A percentile compares a stretch with the other conserved stretches of the same genome.
Evolutionary conservation across 2,113 vertebrate genomes (phyloP).

Genomic region (Gymnorhina tibicen): DNA sequence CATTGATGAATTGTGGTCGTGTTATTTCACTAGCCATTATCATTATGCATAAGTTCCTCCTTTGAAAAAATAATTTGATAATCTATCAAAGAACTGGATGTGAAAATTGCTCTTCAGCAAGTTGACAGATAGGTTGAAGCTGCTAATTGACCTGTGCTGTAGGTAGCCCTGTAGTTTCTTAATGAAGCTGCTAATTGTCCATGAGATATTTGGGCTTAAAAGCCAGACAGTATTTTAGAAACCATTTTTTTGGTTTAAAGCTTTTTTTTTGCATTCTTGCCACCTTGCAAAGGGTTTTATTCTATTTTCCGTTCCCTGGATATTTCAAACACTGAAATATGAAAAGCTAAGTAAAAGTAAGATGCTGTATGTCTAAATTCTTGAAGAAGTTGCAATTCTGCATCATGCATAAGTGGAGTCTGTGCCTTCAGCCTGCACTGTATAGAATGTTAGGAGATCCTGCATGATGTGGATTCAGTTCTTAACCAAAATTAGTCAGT

Average conservation of each 20-base stretch:
- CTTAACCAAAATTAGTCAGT: background rate
- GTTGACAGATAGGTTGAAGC: background rate
- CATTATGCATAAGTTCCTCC: background rate
- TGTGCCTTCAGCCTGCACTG: background rate
- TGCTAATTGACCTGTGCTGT: background rate
- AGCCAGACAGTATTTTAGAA: background rate
- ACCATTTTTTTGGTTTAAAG: background rate
- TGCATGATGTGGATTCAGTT: background rate
- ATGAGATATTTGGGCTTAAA: background rate
- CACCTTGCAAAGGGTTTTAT: background rate
- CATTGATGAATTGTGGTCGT: background rate
- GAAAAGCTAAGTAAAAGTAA: background rate
- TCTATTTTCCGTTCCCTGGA: background rate
- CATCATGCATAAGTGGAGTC: background rate
- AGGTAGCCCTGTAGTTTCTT: background rate
- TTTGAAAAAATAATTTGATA: constrained; percentile 10
- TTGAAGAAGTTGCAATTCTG: background rate
- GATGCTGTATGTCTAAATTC: background rate
- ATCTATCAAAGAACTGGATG: constrained; percentile 17
- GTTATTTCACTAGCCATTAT: background rate
- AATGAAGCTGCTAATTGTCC: background rate
- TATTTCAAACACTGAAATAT: background rate
- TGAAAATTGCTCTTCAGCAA: background rate
- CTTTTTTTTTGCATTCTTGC: background rate
- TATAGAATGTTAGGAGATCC: background rate